Percentiles rank a stretch among this genome's conserved stretches.
Conservation (phyloP, 1,140 invertebrate genomes). For the Aradophagus sp. region DNA sequence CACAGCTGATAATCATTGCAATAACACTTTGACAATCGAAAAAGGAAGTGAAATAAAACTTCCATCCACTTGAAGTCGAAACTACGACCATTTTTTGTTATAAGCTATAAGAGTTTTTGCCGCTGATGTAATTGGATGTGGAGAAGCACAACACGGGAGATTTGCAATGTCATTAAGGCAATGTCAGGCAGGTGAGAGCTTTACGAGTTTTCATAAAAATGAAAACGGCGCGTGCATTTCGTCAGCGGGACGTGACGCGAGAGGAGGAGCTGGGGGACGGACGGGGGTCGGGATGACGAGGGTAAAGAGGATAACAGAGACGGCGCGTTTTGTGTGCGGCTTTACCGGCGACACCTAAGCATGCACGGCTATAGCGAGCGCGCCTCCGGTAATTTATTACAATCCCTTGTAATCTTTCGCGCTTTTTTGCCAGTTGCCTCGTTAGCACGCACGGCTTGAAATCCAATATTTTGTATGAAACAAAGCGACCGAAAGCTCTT, state of each 20-base stretch:
- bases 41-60: too few relatives aligned
- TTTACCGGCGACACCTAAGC: conserved; percentile 52
- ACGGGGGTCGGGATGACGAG: conserved; percentile 46
- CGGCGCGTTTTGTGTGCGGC: conserved; percentile 43
- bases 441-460: conserved; percentile 53
- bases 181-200: conserved; percentile 51
- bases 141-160: conserved; percentile 38
- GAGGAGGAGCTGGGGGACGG: conserved; percentile 14
- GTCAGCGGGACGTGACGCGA: conserved; percentile 25
- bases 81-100: conserved; percentile 33
- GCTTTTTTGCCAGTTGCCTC: conserved; percentile 54
- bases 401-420: conserved; percentile 54
- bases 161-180: conserved; percentile 56
- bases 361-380: conserved; percentile 27
- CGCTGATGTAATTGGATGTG: conserved; percentile 44
- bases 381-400: conserved; percentile 56
- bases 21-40: too few relatives aligned
- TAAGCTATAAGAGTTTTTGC: conserved; percentile 33
- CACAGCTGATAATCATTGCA: too few relatives aligned
- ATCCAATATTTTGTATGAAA: conserved; percentile 57
- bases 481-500: conserved; percentile 47
- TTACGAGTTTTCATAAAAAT: conserved; percentile 55
- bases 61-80: too few relatives aligned
- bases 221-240: conserved; percentile 48
- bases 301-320: conserved; percentile 49